Conservation (phyloP, 2,797 vertebrate genomes). For the Sebastes itinus region DNA sequence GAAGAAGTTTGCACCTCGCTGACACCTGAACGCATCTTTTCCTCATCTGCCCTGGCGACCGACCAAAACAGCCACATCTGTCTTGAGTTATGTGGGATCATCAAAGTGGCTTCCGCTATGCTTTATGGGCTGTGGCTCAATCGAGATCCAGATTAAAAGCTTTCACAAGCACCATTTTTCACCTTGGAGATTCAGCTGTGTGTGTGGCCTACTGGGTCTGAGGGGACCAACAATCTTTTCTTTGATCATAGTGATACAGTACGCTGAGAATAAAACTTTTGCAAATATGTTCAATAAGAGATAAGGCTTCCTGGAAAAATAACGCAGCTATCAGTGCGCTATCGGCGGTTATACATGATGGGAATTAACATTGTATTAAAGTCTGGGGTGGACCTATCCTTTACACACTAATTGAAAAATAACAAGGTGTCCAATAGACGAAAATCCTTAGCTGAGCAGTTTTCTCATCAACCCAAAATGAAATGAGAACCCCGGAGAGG, state of each 20-base stretch:
- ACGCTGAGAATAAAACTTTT: not conserved
- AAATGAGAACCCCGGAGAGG: constrained; percentile 2
- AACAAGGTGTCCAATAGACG: constrained; percentile 16
- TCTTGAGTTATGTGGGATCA: not conserved
- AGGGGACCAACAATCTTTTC: not conserved
- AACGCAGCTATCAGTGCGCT: not conserved
- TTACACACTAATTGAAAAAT: constrained; percentile 42
- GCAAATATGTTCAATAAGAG: not conserved
- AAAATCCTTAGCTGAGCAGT: constrained; percentile 11
- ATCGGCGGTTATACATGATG: not conserved
- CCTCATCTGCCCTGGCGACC: not conserved
- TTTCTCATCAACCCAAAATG: constrained; percentile 29
- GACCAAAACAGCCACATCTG: not conserved
- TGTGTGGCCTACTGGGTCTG: not conserved
- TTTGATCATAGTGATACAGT: not conserved
- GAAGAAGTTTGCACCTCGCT: not conserved
- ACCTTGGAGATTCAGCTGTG: not conserved
- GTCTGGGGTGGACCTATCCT: constrained; percentile 1
- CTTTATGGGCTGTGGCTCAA: not conserved
- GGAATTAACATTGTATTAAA: not conserved
- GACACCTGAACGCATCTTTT: not conserved
- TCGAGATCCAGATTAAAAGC: not conserved
- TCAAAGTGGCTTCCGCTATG: not conserved
- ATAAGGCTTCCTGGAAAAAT: not conserved
- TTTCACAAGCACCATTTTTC: not conserved